These are phyloP conservation scores for Ostrea edulis DNA, from an alignment of 1,140 invertebrate species.

Conservation along the genomic window DNA sequence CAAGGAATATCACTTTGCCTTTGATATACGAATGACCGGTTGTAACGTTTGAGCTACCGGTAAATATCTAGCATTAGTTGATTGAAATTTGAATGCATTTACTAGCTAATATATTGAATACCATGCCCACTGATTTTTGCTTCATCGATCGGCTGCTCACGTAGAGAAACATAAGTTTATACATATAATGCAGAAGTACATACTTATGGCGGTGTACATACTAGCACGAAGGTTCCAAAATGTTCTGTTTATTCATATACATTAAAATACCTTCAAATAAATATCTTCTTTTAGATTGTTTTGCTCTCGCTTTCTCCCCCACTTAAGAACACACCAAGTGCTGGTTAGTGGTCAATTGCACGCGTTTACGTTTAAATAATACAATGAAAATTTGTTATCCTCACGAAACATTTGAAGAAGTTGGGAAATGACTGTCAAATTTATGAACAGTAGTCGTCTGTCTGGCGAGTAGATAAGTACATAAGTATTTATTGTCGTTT, in stretches of 20 bases:
- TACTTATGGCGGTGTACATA: too few relatives aligned
- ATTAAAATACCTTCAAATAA: neutral
- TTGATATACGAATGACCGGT: conserved; percentile 3
- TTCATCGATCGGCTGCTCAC: too few relatives aligned
- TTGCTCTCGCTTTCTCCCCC: neutral
- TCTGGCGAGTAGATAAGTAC: conserved; percentile 6
- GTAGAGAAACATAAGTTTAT: too few relatives aligned
- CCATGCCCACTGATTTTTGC: too few relatives aligned
- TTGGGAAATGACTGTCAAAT: neutral
- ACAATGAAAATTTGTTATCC: neutral
- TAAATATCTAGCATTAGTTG: conserved; percentile 3
- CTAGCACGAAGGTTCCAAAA: too few relatives aligned
- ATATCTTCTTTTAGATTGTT: neutral
- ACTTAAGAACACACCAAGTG: neutral
- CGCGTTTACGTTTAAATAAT: neutral
- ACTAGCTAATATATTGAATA: neutral
- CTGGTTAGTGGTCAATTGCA: neutral
- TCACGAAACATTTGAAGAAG: neutral
- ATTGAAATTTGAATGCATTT: neutral
- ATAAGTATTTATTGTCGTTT: conserved; percentile 4
- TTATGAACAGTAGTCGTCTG: neutral
- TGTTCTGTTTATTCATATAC: too few relatives aligned
- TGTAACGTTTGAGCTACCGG: neutral
- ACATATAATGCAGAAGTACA: too few relatives aligned
- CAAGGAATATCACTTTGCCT: neutral